Conservation (phyloP, 2,888 invertebrate genomes). For the Hoplodrina blanda region DNA sequence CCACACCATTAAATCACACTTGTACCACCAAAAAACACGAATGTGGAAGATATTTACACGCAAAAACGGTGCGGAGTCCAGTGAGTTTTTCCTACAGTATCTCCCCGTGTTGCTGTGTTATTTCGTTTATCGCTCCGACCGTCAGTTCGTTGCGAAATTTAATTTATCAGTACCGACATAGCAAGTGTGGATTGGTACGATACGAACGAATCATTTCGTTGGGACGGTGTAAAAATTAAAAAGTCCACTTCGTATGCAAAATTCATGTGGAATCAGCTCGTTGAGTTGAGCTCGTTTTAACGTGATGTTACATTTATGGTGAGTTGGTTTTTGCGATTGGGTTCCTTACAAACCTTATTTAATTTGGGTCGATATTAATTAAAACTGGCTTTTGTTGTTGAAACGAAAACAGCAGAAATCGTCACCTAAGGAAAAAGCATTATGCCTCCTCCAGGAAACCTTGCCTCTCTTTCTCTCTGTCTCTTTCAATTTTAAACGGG, state of each 20-base stretch:
- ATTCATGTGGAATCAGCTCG: slow-evolving; percentile 33
- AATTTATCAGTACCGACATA: slow-evolving; percentile 73
- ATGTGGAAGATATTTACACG: slow-evolving; percentile 40
- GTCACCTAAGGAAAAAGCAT: too few species aligned
- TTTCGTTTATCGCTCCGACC: slow-evolving; percentile 68
- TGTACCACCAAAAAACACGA: slow-evolving; percentile 31
- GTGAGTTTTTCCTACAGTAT: slow-evolving; percentile 50
- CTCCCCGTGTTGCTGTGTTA: slow-evolving; percentile 41
- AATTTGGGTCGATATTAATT: neutral
- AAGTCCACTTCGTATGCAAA: slow-evolving; percentile 28
- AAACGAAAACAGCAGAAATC: too few species aligned
- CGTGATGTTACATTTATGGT: slow-evolving; percentile 8
- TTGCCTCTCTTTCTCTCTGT: too few species aligned
- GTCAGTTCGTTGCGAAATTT: slow-evolving; percentile 74
- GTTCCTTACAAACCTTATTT: slow-evolving; percentile 8
- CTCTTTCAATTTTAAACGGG: too few species aligned
- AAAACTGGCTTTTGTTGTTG: neutral
- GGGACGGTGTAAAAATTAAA: slow-evolving; percentile 41
- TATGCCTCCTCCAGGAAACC: too few species aligned
- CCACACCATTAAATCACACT: slow-evolving; percentile 44
- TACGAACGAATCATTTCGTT: slow-evolving; percentile 62
- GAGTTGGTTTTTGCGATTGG: neutral
- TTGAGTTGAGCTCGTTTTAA: slow-evolving; percentile 21
- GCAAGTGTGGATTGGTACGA: slow-evolving; percentile 64
- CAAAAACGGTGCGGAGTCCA: slow-evolving; percentile 33